phyloP scores from a whole-genome alignment of 2,113 vertebrate species.

The Platichthys flesus region DNA sequence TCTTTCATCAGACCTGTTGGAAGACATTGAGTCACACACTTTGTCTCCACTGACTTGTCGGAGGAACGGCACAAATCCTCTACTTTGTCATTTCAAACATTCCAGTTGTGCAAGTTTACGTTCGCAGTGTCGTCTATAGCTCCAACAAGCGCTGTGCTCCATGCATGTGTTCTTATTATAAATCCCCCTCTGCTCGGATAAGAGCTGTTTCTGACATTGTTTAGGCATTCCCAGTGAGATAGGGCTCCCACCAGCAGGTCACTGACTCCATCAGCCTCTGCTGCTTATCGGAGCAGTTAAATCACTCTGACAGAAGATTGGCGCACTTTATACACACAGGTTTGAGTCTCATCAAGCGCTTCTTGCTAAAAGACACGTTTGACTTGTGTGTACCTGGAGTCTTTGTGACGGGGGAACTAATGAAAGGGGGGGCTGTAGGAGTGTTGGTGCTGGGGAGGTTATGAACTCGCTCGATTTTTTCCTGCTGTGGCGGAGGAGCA shows the following conservation, averaged over 20 bases:
- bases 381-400: slow-evolving; percentile 74
- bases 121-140: slow-evolving; percentile 9
- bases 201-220: slow-evolving; percentile 69
- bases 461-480: slow-evolving; percentile 14
- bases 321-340: slow-evolving; percentile 7
- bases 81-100: slow-evolving; percentile 56
- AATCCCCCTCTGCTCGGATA: slow-evolving; percentile 32
- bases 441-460: slow-evolving; percentile 37
- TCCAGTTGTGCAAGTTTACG: neutral
- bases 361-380: neutral
- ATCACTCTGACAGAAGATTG: slow-evolving; percentile 42
- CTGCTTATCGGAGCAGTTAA: slow-evolving; percentile 48
- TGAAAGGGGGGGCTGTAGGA: slow-evolving; percentile 61
- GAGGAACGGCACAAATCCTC: neutral
- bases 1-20: neutral
- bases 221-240: slow-evolving; percentile 74
- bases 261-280: slow-evolving; percentile 64
- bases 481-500: slow-evolving; percentile 46
- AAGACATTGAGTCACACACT: slow-evolving; percentile 15
- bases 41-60: neutral
- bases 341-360: slow-evolving; percentile 14
- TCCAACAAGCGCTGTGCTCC: slow-evolving; percentile 3
- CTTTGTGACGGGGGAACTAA: slow-evolving; percentile 76
- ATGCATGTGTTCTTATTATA: slow-evolving; percentile 22
- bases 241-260: slow-evolving; percentile 58